A percentile compares a stretch with the other conserved stretches of the same genome.
Conservation (phyloP, 2,888 invertebrate species). For the Coelogynopora nodosa region DNA sequence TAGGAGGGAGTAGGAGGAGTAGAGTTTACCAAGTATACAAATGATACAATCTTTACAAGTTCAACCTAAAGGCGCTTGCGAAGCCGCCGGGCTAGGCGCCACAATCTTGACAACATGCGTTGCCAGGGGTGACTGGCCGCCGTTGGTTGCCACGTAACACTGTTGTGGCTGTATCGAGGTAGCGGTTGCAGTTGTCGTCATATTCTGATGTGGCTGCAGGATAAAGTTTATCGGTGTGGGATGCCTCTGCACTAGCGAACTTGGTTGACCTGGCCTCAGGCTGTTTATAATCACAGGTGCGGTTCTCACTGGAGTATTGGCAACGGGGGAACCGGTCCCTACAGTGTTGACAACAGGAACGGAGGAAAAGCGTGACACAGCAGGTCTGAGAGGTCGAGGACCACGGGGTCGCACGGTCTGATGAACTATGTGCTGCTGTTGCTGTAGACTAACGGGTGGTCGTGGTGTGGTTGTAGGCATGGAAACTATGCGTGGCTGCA, state of each 20-base stretch:
- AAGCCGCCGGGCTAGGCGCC: not conserved
- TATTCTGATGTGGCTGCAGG: not conserved
- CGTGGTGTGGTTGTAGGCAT: not conserved
- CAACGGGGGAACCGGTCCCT: not conserved
- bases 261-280: not conserved
- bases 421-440: not conserved
- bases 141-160: not conserved
- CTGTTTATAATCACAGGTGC: no score
- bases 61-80: not conserved
- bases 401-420: not conserved
- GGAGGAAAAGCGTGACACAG: not conserved
- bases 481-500: not conserved
- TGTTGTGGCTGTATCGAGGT: not conserved
- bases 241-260: not conserved
- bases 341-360: not conserved
- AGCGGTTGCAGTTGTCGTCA: no score
- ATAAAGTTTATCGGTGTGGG: not conserved
- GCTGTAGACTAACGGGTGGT: not conserved
- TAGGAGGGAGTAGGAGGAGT: no score
- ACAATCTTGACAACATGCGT: slow-evolving; percentile 5
- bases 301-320: no score
- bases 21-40: no score
- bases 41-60: no score
- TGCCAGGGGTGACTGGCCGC: not conserved
- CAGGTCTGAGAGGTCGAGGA: slow-evolving; percentile 2